phyloP scores from a whole-genome alignment of 2,888 invertebrate genomes.

The Belgica antarctica region DNA sequence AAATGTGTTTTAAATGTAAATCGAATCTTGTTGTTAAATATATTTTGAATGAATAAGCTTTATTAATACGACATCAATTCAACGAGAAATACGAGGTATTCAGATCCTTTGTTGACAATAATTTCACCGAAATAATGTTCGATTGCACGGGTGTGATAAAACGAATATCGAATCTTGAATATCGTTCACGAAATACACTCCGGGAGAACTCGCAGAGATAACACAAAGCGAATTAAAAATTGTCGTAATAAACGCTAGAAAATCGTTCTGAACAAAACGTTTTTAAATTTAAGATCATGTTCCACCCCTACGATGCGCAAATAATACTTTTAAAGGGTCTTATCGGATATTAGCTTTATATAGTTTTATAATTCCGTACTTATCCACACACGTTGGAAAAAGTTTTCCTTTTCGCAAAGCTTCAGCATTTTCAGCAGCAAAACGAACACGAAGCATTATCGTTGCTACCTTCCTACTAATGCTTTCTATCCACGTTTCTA shows the following conservation, averaged over 20 bases:
- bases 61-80: constrained; percentile 25
- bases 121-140: constrained; percentile 2
- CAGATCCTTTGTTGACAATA: constrained; percentile 19
- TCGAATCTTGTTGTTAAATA: neutral
- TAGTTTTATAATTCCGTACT: constrained; percentile 18
- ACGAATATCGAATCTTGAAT: too few species aligned
- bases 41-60: neutral
- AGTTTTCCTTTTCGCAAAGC: neutral
- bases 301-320: constrained; percentile 1
- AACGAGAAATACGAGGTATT: neutral
- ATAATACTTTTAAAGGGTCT: constrained; percentile 16
- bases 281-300: neutral
- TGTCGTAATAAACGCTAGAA: neutral
- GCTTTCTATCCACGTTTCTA: constrained; percentile 38
- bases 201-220: neutral
- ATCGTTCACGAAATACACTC: neutral
- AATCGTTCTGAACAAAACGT: neutral
- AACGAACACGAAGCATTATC: constrained; percentile 32
- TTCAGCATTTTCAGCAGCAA: neutral
- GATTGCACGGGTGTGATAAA: neutral
- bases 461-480: constrained; percentile 36
- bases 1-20: constrained; percentile 41
- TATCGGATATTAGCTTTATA: constrained; percentile 11
- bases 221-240: constrained; percentile 10
- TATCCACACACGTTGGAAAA: constrained; percentile 24